Base-by-base conservation (phyloP, 1,140 invertebrate genomes). In the Drosophila leontia region DNA sequence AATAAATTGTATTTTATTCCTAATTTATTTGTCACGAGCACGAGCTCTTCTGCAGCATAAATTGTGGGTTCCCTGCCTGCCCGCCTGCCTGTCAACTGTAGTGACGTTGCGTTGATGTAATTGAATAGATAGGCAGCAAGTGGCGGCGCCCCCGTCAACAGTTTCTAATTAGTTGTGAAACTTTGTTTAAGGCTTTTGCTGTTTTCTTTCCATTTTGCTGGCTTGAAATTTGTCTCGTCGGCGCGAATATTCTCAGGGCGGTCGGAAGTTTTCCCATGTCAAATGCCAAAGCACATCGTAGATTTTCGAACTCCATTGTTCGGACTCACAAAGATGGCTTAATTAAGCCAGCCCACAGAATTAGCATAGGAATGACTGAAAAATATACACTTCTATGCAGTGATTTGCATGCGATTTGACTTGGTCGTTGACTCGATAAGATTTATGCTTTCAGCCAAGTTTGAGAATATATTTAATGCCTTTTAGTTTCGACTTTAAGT, bases 151-250 rank as follows among this genome's bases (percentile, higher is more conserved):
- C 58, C 51, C 67, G 72, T 56, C 77, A 80, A 69, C 72, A 72
- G 63, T 67, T 84, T 63, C 74, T 84, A 80, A 77, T 84, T 74
- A 85, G 63, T 85, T 80, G 72, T 55, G 72, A 71, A 84, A 85
- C 61, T 77, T 67, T 47, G 37, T 26, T 50, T 53, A 48, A 42
- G 57, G 15, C 32, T 12, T n/a, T 61, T 19, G 62, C 29, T 26
- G 29, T 42, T 64, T 61, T 61, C 12, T 13, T 41, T 15, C 32
- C 13, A 9, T 60, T 15, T 68, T 56, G 53, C 41, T 23, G 51
- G 65, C 39, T 44, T 34, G 48, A 51, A 65, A 70, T 32, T 74
- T 76, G 59, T 64, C 58, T 70, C 15, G 60, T 57, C 48, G 78
- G 1, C 58, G 64, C 45, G 53, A 72, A 72, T 72, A 61, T 76